phyloP scores from a whole-genome alignment of 2,797 vertebrate genomes.

The Argya squamiceps region DNA sequence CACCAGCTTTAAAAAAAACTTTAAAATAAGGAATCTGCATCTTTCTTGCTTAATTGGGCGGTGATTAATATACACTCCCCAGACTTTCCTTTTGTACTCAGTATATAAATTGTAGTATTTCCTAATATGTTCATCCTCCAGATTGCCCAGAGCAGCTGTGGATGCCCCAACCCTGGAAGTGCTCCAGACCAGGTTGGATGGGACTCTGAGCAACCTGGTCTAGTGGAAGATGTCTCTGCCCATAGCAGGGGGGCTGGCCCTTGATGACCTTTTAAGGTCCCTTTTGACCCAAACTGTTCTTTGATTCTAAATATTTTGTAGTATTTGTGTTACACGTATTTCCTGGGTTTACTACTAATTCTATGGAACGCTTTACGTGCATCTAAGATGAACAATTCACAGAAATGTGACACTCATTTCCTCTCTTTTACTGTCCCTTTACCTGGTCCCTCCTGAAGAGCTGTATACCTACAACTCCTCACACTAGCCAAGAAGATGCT shows the following conservation, averaged over 20 bases:
- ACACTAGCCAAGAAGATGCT: not conserved
- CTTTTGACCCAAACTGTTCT: not conserved
- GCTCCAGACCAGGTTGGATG: not conserved
- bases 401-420: rapidly evolving
- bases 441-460: not conserved
- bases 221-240: too few species aligned
- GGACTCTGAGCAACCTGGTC: not conserved
- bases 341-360: not conserved
- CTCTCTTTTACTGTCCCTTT: not conserved
- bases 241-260: not conserved
- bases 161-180: not conserved
- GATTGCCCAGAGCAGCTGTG: not conserved
- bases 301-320: not conserved
- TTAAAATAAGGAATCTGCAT: not conserved
- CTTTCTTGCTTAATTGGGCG: not conserved
- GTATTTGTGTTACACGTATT: rapidly evolving
- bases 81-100: not conserved
- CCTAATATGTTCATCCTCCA: not conserved
- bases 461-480: not conserved
- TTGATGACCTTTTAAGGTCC: not conserved
- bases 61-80: not conserved
- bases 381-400: not conserved
- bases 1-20: not conserved
- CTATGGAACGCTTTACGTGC: rapidly evolving
- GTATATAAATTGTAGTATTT: not conserved